Evolutionary conservation across 2,113 vertebrate genomes (phyloP).

Genomic region (Holacanthus passer): DNA sequence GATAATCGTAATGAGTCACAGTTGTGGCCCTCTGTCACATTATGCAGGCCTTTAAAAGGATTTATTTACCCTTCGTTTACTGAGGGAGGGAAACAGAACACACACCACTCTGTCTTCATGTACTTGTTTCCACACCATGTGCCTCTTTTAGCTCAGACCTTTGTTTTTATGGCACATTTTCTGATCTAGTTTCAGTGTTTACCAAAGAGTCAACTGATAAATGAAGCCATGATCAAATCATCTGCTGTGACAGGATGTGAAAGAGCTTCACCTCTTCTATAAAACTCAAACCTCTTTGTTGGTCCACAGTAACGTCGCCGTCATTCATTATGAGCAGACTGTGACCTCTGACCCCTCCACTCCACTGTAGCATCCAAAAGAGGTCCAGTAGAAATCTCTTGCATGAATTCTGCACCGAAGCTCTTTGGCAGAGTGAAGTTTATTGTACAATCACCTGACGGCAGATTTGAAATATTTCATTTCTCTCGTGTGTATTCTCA

Average conservation of each 20-base stretch:
- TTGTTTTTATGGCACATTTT: too few species aligned
- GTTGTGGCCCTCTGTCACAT: constrained; percentile 35
- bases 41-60: constrained; percentile 28
- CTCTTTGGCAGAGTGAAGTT: neutral
- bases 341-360: neutral
- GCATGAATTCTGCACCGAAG: neutral
- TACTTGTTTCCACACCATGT: too few species aligned
- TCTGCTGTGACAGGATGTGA: too few species aligned
- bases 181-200: too few species aligned
- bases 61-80: constrained; percentile 30
- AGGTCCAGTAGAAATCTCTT: too few species aligned
- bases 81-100: neutral
- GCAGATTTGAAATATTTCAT: neutral
- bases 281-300: neutral
- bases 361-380: too few species aligned
- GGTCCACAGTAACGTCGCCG: neutral
- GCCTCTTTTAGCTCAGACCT: too few species aligned
- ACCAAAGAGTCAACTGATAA: too few species aligned
- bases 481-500: neutral
- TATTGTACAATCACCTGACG: neutral
- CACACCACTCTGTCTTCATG: neutral
- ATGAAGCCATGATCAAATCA: too few species aligned
- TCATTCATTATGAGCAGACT: neutral
- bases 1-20: constrained; percentile 54
- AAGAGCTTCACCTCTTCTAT: too few species aligned